Conservation (phyloP, 1,140 invertebrate genomes). For the Pollicipes pollicipes region DNA sequence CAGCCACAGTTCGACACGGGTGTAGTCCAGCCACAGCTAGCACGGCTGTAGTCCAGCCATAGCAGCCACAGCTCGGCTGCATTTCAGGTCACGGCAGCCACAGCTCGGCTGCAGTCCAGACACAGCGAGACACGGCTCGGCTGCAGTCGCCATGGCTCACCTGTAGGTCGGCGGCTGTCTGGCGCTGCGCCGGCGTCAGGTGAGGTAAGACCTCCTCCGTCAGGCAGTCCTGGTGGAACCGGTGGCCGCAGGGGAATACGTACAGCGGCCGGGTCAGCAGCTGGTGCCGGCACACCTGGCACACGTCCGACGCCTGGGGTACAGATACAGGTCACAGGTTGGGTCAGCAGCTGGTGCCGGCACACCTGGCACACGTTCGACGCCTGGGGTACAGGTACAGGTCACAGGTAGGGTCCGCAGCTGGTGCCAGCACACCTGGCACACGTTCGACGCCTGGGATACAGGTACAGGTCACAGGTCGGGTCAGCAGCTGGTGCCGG, state of each 20-base stretch:
- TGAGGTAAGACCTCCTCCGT: conserved; percentile 54
- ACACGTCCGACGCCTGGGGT: conserved; percentile 55
- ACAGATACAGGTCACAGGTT: no score
- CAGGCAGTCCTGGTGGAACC: conserved; percentile 88
- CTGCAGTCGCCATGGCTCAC: conserved; percentile 18
- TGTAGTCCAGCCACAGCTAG: no score
- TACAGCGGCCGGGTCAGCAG: conserved; percentile 75
- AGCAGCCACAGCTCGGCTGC: no score
- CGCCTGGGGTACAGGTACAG: not conserved
- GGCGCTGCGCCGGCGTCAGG: conserved; percentile 31
- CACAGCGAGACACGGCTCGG: no score
- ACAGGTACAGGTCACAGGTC: not conserved
- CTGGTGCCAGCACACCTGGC: conserved; percentile 38
- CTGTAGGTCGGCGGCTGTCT: conserved; percentile 34
- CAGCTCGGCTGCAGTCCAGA: no score
- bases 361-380: conserved; percentile 11
- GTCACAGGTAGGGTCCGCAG: not conserved
- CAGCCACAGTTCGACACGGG: no score
- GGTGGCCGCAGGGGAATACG: conserved; percentile 77
- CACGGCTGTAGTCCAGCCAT: no score
- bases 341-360: no score
- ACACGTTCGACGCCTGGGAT: not conserved
- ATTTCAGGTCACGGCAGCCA: no score
- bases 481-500: conserved; percentile 1
- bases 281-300: conserved; percentile 59